Percentiles rank a stretch among this genome's conserved stretches.
Conservation (phyloP, 1,140 invertebrate species). For the Drosophila kepulauana region DNA sequence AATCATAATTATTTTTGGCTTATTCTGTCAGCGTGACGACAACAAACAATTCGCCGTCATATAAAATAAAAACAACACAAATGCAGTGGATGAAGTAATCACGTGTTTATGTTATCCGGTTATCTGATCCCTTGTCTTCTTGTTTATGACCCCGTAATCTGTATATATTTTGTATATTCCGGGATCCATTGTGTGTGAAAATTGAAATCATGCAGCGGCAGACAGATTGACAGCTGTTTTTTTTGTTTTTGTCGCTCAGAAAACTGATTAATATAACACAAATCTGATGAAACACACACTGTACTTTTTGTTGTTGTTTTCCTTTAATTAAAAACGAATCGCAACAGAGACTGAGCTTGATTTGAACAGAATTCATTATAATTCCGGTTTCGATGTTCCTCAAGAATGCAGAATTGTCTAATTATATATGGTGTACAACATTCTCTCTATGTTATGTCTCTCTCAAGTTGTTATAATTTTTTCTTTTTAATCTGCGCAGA, state of each 20-base stretch:
- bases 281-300: not conserved
- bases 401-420: slow-evolving; percentile 13
- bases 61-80: not conserved
- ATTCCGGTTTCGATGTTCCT: slow-evolving; percentile 3
- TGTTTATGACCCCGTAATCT: slow-evolving; percentile 4
- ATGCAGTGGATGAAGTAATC: slow-evolving; percentile 45
- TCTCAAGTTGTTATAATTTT: not conserved
- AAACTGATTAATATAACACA: not conserved
- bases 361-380: slow-evolving; percentile 2
- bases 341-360: not conserved
- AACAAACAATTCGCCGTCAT: slow-evolving; percentile 1
- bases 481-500: not conserved
- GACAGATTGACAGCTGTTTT: slow-evolving; percentile 16
- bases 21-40: slow-evolving; percentile 21
- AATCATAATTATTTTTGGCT: slow-evolving; percentile 49
- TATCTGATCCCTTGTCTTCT: slow-evolving; percentile 3
- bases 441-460: not conserved
- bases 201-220: not conserved
- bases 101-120: slow-evolving; percentile 28
- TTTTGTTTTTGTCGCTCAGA: not conserved
- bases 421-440: not conserved
- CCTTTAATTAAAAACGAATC: slow-evolving; percentile 1
- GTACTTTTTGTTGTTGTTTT: no score
- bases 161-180: not conserved
- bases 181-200: not conserved